Conservation (phyloP, 2,797 vertebrate species). For the Distichodus sexfasciatus region DNA sequence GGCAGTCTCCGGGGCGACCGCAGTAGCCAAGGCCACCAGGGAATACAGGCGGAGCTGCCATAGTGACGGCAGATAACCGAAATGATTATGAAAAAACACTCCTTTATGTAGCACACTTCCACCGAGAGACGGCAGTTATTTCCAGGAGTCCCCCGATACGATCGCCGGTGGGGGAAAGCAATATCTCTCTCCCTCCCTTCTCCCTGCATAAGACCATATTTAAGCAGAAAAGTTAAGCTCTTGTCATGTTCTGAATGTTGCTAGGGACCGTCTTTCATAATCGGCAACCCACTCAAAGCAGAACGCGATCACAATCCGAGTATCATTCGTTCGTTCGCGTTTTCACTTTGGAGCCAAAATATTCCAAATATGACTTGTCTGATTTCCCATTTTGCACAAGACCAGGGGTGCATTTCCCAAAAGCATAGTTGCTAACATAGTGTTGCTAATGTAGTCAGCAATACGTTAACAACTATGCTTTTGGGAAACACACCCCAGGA, state of each 20-base stretch:
- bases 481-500: too few relatives aligned
- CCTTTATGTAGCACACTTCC: not conserved
- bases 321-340: too few relatives aligned
- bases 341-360: too few relatives aligned
- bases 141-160: slow-evolving; percentile 22
- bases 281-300: slow-evolving; percentile 25
- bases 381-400: too few relatives aligned
- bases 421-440: too few relatives aligned
- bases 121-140: not conserved
- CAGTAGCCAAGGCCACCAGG: slow-evolving; percentile 31
- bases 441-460: too few relatives aligned
- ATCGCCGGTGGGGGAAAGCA: not conserved
- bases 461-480: too few relatives aligned
- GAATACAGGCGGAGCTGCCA: slow-evolving; percentile 24
- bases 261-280: slow-evolving; percentile 25
- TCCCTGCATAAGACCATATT: slow-evolving; percentile 23
- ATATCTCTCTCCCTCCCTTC: slow-evolving; percentile 6
- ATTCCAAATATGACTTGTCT: too few relatives aligned
- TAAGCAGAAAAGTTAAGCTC: slow-evolving; percentile 8
- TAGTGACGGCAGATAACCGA: slow-evolving; percentile 32
- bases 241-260: not conserved
- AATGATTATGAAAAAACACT: slow-evolving; percentile 42
- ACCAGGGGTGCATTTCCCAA: too few relatives aligned
- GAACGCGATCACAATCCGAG: slow-evolving; percentile 18
- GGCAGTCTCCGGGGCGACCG: slow-evolving; percentile 12